These are phyloP conservation scores for Cotesia typhae DNA, from an alignment of 1,140 invertebrate genomes.

Conservation along the genomic window DNA sequence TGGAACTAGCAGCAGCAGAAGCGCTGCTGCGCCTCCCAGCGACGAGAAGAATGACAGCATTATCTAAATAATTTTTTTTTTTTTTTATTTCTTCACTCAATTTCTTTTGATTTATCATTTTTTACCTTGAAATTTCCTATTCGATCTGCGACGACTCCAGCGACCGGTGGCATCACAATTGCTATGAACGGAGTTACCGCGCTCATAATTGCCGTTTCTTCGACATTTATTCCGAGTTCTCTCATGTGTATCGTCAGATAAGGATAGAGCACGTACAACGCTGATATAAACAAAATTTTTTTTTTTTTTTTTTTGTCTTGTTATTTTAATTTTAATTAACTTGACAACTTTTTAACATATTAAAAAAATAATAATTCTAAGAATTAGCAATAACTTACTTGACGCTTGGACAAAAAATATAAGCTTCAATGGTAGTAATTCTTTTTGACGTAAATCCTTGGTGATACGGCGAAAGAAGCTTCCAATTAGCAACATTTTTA, in stretches of 20 bases:
- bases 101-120: not conserved
- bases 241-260: constrained; percentile 88
- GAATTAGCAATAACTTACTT: constrained; percentile 69
- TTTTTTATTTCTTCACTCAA: not conserved
- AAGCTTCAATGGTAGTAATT: constrained; percentile 77
- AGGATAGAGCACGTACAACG: constrained; percentile 80
- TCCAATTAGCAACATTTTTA: constrained; percentile 68
- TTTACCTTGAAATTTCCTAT: constrained; percentile 82
- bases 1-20: constrained; percentile 76
- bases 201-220: constrained; percentile 88
- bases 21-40: constrained; percentile 72
- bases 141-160: constrained; percentile 79
- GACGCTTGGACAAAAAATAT: constrained; percentile 81
- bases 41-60: constrained; percentile 75
- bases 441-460: constrained; percentile 76
- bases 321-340: constrained; percentile 4
- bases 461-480: constrained; percentile 73
- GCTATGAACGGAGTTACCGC: constrained; percentile 81
- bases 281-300: constrained; percentile 55
- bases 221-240: constrained; percentile 81
- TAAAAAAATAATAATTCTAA: not conserved
- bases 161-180: constrained; percentile 80
- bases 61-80: constrained; percentile 63
- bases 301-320: not conserved
- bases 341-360: not conserved